Evolutionary conservation across 2,888 invertebrate species (phyloP), one percentile per base, ranked within the genome.

Genomic region (Meandrusa payeni): DNA sequence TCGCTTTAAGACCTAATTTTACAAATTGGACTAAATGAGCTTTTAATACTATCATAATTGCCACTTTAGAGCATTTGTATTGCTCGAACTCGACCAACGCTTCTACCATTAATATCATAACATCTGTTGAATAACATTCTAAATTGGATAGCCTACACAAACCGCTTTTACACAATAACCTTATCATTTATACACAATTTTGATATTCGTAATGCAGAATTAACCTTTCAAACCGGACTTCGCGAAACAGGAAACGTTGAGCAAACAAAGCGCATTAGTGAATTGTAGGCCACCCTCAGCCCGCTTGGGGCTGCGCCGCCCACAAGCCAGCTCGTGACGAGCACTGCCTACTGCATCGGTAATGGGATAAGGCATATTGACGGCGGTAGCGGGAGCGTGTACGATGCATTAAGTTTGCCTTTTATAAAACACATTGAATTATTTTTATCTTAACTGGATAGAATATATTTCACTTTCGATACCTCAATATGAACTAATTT

Each of bases 281-380:
- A 73, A 78, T 75, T 69, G 74, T 72, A 65, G 82, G 72, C 81
- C 83, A 81, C 83, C 82, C 79, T 71, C 66, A 63, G 61, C 46
- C 46, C 44, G 52, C 51, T 49, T 57, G 59, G 69, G 67, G 71
- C 68, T 67, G 64, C 53, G 51, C 57, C 74, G 72, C 76, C 80
- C 76, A 77, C 74, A 57, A 48, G 45, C 13, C 24, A 36, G 57
- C 52, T 78, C 78, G 78, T 79, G 80, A 77, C 60, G 69, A 51
- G 71, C 61, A 65, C 77, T 75, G 74, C 80, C 79, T 78, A 74
- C 76, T 70, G 66, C 66, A 62, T 48, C 33, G 48, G 44, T 47
- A 50, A 33, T 44, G 23, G 48, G 44, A 32, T 46, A 32, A 46
- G 52, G 42, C 12, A 12, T 13, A 48, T 31, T 54, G 20, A 24